Conservation (phyloP, 2,797 vertebrate genomes). For the Bucorvus abyssinicus region DNA sequence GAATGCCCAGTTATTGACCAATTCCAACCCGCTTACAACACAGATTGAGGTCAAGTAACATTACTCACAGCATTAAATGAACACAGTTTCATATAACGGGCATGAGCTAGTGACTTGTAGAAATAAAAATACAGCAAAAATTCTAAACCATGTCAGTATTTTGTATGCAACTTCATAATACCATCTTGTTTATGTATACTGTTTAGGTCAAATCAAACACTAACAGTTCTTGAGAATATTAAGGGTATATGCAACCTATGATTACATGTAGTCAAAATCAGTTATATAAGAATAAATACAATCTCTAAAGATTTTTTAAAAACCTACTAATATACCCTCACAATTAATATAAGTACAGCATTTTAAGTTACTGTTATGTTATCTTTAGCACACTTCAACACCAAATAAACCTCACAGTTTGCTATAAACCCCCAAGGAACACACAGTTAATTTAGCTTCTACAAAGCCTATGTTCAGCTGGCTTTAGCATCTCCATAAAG, state of each 20-base stretch:
- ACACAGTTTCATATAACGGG: not conserved
- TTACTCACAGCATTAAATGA: not conserved
- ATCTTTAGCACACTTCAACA: conserved; percentile 7
- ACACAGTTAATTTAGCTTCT: conserved; percentile 49
- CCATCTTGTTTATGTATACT: not conserved
- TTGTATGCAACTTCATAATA: not conserved
- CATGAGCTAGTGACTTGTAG: not conserved
- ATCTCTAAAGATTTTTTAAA: not conserved
- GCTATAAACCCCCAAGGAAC: conserved; percentile 26
- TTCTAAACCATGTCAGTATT: not conserved
- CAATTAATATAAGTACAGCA: not conserved
- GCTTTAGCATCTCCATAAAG: conserved; percentile 59
- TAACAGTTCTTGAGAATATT: not conserved
- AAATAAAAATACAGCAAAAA: not conserved
- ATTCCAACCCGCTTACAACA: not conserved
- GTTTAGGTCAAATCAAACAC: not conserved
- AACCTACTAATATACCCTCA: not conserved
- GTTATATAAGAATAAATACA: not conserved
- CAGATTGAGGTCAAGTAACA: not conserved
- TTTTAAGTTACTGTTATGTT: not conserved
- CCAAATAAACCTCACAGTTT: conserved; percentile 50
- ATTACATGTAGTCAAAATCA: not conserved
- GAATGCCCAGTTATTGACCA: not conserved
- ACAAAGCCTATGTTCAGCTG: conserved; percentile 56
- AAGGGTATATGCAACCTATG: not conserved